Evolutionary conservation across 2,888 invertebrate species (phyloP), one percentile per base, ranked within the genome.

Genomic region (Taenaris catops): DNA sequence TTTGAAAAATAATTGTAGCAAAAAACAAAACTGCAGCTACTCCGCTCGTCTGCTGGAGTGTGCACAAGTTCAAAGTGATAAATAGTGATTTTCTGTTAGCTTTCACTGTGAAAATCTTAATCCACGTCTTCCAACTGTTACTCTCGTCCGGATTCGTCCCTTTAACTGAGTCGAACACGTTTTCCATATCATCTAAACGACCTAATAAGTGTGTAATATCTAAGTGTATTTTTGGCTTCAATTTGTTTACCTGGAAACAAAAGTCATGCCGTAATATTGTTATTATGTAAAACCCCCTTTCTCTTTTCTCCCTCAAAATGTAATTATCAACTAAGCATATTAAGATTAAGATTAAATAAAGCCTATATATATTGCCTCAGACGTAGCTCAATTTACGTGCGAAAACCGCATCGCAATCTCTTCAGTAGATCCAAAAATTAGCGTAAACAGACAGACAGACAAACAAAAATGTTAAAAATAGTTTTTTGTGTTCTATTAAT

Each of bases 101-200:
- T 25, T 59, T 66, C 3, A 59, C 58, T 1, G 67, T 63, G 25
- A 67, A 65, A 24, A 66, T 63, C 39, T 65, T 59, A 2, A 58
- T 47, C 63, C 65, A 67, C 0, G 58, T 57, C 34, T 57, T 63
- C 59, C 61, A 60, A 12, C 47, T 58, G 19, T 41, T 36, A 0
- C 48, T 57, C 25, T 62, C 61, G 2, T 49, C 38, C 0, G 58
- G 56, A 0, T 49, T 54, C 0, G 43, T 54, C 2, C 58, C 62
- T 4, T 42, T 51, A 0, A 63, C 63, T 0, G 62, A 58, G 1
- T 63, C 63, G 11, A 65, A 64, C 0, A 63, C 51, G 21, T 48
- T 58, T 0, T 63, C 63, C 17, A 65, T 20, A 9, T 67, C 64
- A 1, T 63, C 53, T 1, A 58, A 14, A 4, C 65, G 48, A 0